Evolutionary conservation across 2,888 invertebrate genomes (phyloP).

Genomic region (Leptogaster cylindrica): DNA sequence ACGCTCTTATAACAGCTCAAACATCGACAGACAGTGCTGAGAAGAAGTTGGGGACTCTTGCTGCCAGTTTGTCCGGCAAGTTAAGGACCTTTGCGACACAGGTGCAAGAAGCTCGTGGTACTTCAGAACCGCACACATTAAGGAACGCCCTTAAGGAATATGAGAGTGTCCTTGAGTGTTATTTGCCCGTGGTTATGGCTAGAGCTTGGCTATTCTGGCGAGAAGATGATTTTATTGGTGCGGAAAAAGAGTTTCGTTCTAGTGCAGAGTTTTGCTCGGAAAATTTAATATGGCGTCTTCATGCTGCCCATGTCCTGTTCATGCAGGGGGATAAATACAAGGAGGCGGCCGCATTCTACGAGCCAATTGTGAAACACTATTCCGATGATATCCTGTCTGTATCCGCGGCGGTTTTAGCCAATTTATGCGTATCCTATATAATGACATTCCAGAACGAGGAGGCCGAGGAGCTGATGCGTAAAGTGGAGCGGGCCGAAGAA

Average conservation of each 20-base stretch:
- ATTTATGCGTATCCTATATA: slow-evolving; percentile 97
- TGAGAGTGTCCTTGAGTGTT: slow-evolving; percentile 86
- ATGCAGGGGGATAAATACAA: slow-evolving; percentile 99
- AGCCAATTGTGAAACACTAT: slow-evolving; percentile 94
- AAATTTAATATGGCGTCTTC: slow-evolving; percentile 95
- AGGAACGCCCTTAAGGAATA: slow-evolving; percentile 91
- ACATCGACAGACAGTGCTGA: slow-evolving; percentile 96
- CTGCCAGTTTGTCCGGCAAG: slow-evolving; percentile 87
- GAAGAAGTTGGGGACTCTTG: slow-evolving; percentile 92
- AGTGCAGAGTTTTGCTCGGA: slow-evolving; percentile 98
- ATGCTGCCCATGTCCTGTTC: slow-evolving; percentile 97
- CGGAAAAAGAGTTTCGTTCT: slow-evolving; percentile 95
- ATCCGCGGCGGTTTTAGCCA: slow-evolving; percentile 97
- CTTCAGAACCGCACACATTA: slow-evolving; percentile 86
- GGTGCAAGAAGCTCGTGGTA: slow-evolving; percentile 89
- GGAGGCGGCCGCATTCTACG: slow-evolving; percentile 97
- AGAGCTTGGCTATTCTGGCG: slow-evolving; percentile 99
- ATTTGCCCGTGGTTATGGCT: slow-evolving; percentile 98
- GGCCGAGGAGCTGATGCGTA: slow-evolving; percentile 97
- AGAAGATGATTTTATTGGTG: slow-evolving; percentile 91
- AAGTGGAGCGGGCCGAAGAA: slow-evolving; percentile 98
- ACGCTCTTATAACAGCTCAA: slow-evolving; percentile 96
- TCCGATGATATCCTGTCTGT: slow-evolving; percentile 92
- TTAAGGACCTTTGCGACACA: slow-evolving; percentile 91
- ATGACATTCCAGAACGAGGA: slow-evolving; percentile 99